Base-by-base conservation (phyloP, 2,888 invertebrate genomes). In the Pseudococcus viburni region DNA sequence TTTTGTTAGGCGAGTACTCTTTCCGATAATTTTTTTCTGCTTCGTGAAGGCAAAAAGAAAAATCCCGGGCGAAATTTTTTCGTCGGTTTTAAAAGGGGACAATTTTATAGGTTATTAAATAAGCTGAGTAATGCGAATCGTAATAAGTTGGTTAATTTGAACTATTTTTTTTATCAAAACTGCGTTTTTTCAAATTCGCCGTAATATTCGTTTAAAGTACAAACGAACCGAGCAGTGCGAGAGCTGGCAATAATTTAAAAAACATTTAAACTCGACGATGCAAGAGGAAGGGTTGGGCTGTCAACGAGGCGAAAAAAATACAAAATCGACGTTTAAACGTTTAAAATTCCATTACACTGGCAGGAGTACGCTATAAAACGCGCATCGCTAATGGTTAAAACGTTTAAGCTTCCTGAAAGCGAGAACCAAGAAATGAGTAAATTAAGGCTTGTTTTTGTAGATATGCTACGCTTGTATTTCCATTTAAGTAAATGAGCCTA, bases 401-500 rank as follows among this genome's bases (percentile, higher is more conserved):
- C 80, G 88, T 88, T 88, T 51, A 83, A 88, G 80, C 48, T 48
- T 77, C 42, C 33, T 83, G 80, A 42, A 86, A 55, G 55, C 80
- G 51, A 55, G 55, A 9, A 55, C 51, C 80, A 17, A 22, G 83
- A 83, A 83, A 88, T 88, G 83, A 88, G 88, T 88, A 88, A 88
- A 88, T 88, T 88, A 88, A 39, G 83, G 80, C 55, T 77, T 80
- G 80, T 55, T 48, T 88, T 88, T 55, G 88, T 33, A 39, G 88
- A 39, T 80, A 83, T 55, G 15, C 51, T 77, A 42, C 55, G 87
- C 88, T 88, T 88, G 83, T 83, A 88, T 88, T 88, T 88, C 88
- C 88, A 83, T 83, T 88, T 88, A 88, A 88, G 80, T 88, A 88
- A 88, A 88, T 88, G 88, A 88, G 88, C 88, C 88, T 88, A 88